Evolutionary conservation across 1,140 invertebrate species (phyloP), one percentile per base, ranked within the genome.

Genomic region (Pogonognathellus flavescens): DNA sequence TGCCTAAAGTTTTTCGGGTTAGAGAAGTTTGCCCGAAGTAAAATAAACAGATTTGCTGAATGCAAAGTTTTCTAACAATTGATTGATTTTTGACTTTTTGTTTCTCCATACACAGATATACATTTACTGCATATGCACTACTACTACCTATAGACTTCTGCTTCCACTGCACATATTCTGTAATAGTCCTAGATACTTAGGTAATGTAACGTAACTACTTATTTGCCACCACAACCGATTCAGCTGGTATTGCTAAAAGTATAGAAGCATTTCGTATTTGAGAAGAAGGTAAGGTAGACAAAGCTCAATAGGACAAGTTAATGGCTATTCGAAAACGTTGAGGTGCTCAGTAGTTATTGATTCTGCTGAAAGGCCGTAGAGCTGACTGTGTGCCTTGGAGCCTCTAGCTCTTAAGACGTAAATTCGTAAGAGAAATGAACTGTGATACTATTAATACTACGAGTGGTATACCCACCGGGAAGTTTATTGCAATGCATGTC

Each of bases 331-430:
- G 80, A 81, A 81, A 81, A 50, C 80, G 55, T 59, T 22, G 60
- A 83, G 82, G 82, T 83, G 82, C 82, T 83, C 82, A 41, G 82
- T 83, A 83, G 59, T 72, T 83, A 83, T 83, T 83, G 82, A 83
- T 83, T 83, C 41, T 55, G 20, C 18, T 49, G 25, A 41, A 82
- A 60, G 53, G 18, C 14, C 57, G 31, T 41, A 41, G 8, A 72
- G 31, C 66, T 72, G 13, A 25, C 41, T 72, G 11, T 41, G 18
- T 14, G 4, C 80, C 22, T 55, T 3, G 6, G 6, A 41, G 31
- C 31, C 31, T 41, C 31, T 31, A 16, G 20, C 31, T 59, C 59
- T 72, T 81, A 53, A 83, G 52, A 83, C 82, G 53, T 59, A 82
- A 82, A 82, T 60, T 82, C 14, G 11, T 82, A 18, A 60, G 53